Base-by-base conservation (phyloP, 1,140 invertebrate genomes). In the Trichonephila inaurata region DNA sequence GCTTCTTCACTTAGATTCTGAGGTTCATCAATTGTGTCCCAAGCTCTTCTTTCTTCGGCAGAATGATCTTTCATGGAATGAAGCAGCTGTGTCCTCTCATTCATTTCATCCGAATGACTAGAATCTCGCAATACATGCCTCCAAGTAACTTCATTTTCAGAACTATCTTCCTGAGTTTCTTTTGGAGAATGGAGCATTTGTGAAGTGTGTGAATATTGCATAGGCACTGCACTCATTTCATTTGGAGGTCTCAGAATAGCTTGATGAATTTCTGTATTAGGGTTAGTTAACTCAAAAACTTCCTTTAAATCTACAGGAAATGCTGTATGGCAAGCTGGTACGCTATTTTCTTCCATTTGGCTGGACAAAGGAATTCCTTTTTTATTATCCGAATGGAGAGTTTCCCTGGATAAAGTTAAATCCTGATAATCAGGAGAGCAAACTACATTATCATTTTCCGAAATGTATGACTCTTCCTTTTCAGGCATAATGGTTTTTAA, bases 301-400 rank as follows among this genome's bases (percentile, higher is more conserved):
- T 94, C 93, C 85, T 94, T 94, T 16, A 94, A 62, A 69, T 94
- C 88, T 5, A 94, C 93, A 19, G 93, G 93, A 90, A 94, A 94
- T 58, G 93, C 93, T 64, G 93, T 94, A 61, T 93, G 92, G n/a
- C 92, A 93, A 7, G 85, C 40, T 6, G 92, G 64, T 3, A 93
- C 86, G 51, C 28, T 81, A 82, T 64, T 82, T 44, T 93, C 92
- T 51, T 88, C 86, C 66, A 93, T 88, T 5, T 83, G 58, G 21
- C 19, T 21, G 2, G 92, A 10, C 6, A 93, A 62, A 87, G 91
- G 44, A 33, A 87, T 44, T 12, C 64, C 33, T 12, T 58, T 60
- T 24, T 83, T 83, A 24, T 10, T 24, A n/a, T 72, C 51, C n/a
- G 91, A 66, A 92, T 92, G 91, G 12, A 93, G n/a, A 16, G 44